Evolutionary conservation across 2,888 invertebrate species (phyloP), one percentile per base, ranked within the genome.

Genomic region (Dione vanillae): DNA sequence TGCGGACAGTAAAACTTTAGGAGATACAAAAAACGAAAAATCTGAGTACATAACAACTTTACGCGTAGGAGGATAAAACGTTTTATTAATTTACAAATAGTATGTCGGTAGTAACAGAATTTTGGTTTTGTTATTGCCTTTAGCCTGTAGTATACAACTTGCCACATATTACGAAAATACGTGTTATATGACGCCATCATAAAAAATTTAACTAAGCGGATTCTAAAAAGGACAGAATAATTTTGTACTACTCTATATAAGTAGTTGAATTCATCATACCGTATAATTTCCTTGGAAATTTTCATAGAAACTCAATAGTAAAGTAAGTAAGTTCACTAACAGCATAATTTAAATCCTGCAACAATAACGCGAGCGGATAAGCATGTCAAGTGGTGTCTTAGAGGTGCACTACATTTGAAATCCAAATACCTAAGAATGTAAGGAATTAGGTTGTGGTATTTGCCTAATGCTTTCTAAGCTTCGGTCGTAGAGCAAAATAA

Each of bases 381-480:
- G 65, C 61, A 71, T 49, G 62, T 69, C 69, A 67, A 67, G 66
- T 67, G 58, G 14, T 47, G 58, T 67, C 70, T 67, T 65, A 62
- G 64, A 61, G 52, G 40, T 61, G 69, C 66, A 70, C 64, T 64
- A 67, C 67, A 67, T 64, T 58, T 66, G 70, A 67, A 72, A 70
- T 20, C 45, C 58, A 67, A 72, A 71, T 65, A 70, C 70, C 70
- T 70, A 67, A 67, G 45, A 62, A 67, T 65, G 69, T 61, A 59
- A 35, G 61, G 73, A 73, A 74, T 73, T 73, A 73, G 70, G 74
- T 68, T 68, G 74, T 54, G 67, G 75, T 67, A 70, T 75, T 76
- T 75, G 74, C 73, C 74, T 77, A 75, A 77, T 75, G 75, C 73
- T 70, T 69, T 74, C 69, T 71, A 73, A 73, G 72, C 73, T 59